Evolutionary conservation across 2,888 invertebrate genomes (phyloP).

Genomic region (Eustalomyia histrio): DNA sequence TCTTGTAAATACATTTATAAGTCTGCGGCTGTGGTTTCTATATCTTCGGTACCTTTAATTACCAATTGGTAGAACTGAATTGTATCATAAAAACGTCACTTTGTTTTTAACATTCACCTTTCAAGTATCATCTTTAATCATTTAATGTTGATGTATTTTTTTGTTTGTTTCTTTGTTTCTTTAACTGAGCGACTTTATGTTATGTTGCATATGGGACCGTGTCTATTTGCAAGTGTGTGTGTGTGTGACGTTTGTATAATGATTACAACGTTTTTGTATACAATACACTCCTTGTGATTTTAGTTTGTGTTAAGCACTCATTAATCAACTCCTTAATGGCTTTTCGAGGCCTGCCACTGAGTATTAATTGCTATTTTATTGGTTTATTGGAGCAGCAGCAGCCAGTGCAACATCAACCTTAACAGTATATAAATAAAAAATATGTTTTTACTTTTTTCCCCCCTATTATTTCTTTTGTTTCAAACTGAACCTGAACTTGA

Average conservation of each 20-base stretch:
- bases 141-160: slow-evolving; percentile 47
- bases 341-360: slow-evolving; percentile 65
- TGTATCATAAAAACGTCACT: slow-evolving; percentile 54
- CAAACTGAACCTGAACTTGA: slow-evolving; percentile 52
- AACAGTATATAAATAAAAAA: neutral
- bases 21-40: neutral
- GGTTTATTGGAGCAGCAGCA: slow-evolving; percentile 60
- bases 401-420: neutral
- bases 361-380: slow-evolving; percentile 66
- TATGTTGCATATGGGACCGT: neutral
- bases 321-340: slow-evolving; percentile 65
- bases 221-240: neutral
- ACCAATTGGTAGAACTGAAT: slow-evolving; percentile 20
- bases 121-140: slow-evolving; percentile 55
- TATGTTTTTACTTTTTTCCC: neutral
- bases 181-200: slow-evolving; percentile 49
- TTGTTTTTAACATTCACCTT: slow-evolving; percentile 54
- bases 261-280: slow-evolving; percentile 40
- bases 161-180: slow-evolving; percentile 16
- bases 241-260: slow-evolving; percentile 15
- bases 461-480: slow-evolving; percentile 1
- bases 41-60: slow-evolving; percentile 20
- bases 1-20: neutral
- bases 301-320: slow-evolving; percentile 64
- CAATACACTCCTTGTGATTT: slow-evolving; percentile 60